Percentiles rank a stretch among this genome's conserved stretches.
Evolutionary conservation across 2,113 vertebrate genomes (phyloP).

Genomic region (Microcebus ravelobensis): DNA sequence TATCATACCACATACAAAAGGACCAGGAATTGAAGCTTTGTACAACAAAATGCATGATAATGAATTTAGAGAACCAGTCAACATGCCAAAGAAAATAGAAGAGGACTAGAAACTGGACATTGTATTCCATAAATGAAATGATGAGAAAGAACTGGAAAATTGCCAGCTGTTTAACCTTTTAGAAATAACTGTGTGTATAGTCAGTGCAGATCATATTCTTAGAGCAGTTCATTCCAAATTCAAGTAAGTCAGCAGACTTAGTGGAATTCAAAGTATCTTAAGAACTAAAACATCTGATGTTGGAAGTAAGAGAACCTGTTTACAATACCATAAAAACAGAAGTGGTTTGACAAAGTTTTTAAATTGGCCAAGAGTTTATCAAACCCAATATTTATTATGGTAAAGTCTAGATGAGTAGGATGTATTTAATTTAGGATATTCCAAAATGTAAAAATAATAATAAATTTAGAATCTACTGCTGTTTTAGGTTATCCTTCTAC

Average conservation of each 20-base stretch:
- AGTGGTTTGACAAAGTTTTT: slow-evolving; percentile 3
- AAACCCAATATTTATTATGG: background rate
- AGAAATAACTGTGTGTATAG: slow-evolving; percentile 29
- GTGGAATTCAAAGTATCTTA: slow-evolving; percentile 51
- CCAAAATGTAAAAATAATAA: background rate
- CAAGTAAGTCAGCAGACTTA: slow-evolving; percentile 31
- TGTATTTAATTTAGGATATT: slow-evolving; percentile 19
- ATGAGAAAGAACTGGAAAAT: slow-evolving; percentile 33
- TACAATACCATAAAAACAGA: slow-evolving; percentile 33
- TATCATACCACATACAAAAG: background rate
- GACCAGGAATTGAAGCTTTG: background rate
- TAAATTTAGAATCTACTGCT: background rate
- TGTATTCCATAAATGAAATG: slow-evolving; percentile 50
- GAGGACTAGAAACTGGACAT: background rate
- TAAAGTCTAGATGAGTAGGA: background rate
- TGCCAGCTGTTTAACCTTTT: slow-evolving; percentile 56
- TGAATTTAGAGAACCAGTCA: slow-evolving; percentile 34
- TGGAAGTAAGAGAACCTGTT: slow-evolving; percentile 20
- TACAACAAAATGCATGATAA: background rate
- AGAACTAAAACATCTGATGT: slow-evolving; percentile 52
- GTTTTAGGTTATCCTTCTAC: slow-evolving; percentile 8
- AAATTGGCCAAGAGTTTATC: background rate
- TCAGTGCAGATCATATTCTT: slow-evolving; percentile 37
- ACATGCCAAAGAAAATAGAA: background rate
- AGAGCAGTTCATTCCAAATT: slow-evolving; percentile 43